A percentile compares a stretch with the other conserved stretches of the same genome.
Conservation (phyloP, 2,797 vertebrate genomes). For the Cyprinodon diabolis region DNA sequence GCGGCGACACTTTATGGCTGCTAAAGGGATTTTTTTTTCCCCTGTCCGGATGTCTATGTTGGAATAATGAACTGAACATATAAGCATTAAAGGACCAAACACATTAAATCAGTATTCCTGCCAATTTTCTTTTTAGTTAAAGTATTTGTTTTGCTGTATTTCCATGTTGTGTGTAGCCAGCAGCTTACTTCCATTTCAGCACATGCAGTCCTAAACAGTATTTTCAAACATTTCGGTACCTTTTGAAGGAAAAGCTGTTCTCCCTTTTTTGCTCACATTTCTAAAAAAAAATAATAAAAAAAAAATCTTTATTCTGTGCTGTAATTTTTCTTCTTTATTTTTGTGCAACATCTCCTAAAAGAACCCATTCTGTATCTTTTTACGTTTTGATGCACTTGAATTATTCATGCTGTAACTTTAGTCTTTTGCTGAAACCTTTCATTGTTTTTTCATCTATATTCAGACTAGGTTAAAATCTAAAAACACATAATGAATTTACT, state of each 20-base stretch:
- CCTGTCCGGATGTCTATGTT: conserved; percentile 12
- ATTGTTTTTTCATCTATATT: conserved; percentile 5
- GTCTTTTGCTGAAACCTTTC: conserved; percentile 18
- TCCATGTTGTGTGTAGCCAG: conserved; percentile 22
- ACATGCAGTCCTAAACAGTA: conserved; percentile 56
- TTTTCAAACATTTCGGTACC: conserved; percentile 45
- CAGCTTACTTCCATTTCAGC: neutral
- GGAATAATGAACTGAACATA: conserved; percentile 20
- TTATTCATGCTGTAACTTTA: conserved; percentile 54
- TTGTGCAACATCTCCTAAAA: conserved; percentile 4
- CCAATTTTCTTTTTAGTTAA: conserved; percentile 35
- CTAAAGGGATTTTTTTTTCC: conserved; percentile 18
- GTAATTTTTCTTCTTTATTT: conserved; percentile 9
- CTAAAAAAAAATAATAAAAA: neutral
- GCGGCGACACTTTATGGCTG: neutral
- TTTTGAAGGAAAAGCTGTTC: conserved; percentile 48
- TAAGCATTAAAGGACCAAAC: conserved; percentile 34
- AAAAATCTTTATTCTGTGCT: neutral
- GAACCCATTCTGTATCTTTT: neutral
- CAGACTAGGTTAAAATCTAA: neutral
- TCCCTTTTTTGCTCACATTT: conserved; percentile 4
- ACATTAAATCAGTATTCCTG: conserved; percentile 66
- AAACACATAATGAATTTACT: neutral
- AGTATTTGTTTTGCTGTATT: conserved; percentile 29
- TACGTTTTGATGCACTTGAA: conserved; percentile 43